Evolutionary conservation across 2,113 vertebrate species (phyloP), one percentile per base, ranked within the genome.

Genomic region (Puntigrus tetrazona): DNA sequence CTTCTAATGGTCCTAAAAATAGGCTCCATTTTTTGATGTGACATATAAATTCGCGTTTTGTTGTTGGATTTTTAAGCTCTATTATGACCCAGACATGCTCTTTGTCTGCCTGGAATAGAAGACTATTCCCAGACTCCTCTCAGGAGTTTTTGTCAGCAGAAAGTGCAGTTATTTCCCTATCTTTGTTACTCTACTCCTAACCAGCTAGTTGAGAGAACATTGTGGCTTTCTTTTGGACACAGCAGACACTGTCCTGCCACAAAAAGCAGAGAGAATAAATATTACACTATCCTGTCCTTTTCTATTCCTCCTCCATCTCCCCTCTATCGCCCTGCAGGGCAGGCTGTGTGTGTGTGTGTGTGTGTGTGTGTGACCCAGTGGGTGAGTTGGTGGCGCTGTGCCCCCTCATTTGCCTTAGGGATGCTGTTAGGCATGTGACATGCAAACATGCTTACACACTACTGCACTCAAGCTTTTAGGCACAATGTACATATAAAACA

Each of bases 401-500:
- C 22, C 80, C 13, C 29, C 43, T 82, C 80, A 52, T 45, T 65
- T 81, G 61, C 61, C 79, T 67, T 20, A 36, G n/a, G 90, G 90
- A 90, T 84, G 57, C 79, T 86, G 55, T 78, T 36, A 52, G 61
- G 41, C 75, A 77, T 38, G 9, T 36, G 67, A 70, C 57, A 78
- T 9, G 34, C 75, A 70, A 41, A 59, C 61, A 29, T 22, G n/a
- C 43, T 13, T 61, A 61, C 55, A 84, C 16, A 84, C 36, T 63
- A 45, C 27, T 77, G 82, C 55, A 72, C 65, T 70, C 13, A 50
- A 29, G 78, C 38, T 81, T 31, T 43, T 59, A 47, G 76, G 22
- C 76, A 63, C 25, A 61, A 29, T 67, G 59, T 7, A 25, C 55
- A 78, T 50, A 67, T 10, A 36, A 47, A 20, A 41, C 13, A 55